Percentiles rank a stretch among this genome's conserved stretches.
Evolutionary conservation across 92 coral and sea anemone genomes (phyloP).

Genomic region (Palythoa grandis): DNA sequence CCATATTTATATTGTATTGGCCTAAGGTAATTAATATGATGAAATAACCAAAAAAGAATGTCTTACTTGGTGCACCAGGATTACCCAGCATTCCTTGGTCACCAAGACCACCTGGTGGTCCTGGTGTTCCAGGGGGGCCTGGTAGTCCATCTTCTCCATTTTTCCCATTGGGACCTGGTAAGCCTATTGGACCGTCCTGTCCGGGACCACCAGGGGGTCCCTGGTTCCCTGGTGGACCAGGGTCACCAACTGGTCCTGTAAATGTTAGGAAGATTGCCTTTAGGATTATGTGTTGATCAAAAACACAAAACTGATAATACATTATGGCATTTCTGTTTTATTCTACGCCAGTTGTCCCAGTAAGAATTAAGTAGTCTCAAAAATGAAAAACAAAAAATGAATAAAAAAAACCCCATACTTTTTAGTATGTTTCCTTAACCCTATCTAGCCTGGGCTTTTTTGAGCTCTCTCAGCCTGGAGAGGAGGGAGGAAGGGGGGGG

Average conservation of each 20-base stretch:
- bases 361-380: too few species aligned
- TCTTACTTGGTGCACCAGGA: slow-evolving; percentile 35
- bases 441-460: too few species aligned
- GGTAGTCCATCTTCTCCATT: slow-evolving; percentile 41
- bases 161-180: slow-evolving; percentile 36
- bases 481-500: too few species aligned
- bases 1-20: background rate
- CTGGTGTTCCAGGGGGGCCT: slow-evolving; percentile 35
- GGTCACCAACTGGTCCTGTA: slow-evolving; percentile 40
- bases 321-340: background rate
- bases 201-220: slow-evolving; percentile 46
- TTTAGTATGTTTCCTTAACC: too few species aligned
- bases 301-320: background rate
- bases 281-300: background rate
- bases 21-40: background rate
- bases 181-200: slow-evolving; percentile 36
- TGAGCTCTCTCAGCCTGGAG: too few species aligned
- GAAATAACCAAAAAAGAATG: background rate
- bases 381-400: too few species aligned
- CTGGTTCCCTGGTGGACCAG: slow-evolving; percentile 44
- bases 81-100: slow-evolving; percentile 8
- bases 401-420: too few species aligned
- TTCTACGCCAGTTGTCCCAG: too few species aligned
- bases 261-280: background rate
- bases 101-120: background rate